Percentiles rank a stretch among this genome's conserved stretches.
These are phyloP conservation scores for Ctena decussata DNA, from an alignment of 2,888 invertebrate genomes.

Conservation along the genomic window DNA sequence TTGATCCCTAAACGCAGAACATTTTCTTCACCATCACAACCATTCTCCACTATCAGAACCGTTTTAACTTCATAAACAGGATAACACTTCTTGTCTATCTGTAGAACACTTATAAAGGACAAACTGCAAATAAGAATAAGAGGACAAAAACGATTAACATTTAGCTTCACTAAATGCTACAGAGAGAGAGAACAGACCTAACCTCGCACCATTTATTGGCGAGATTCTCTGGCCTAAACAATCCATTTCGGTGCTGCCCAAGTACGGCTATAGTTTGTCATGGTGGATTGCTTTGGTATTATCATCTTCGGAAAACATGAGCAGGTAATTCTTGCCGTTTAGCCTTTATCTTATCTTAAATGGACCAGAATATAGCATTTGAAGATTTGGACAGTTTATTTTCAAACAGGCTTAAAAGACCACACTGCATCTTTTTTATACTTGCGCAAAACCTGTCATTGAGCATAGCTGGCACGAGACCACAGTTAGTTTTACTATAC, in stretches of 20 bases:
- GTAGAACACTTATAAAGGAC: too few species aligned
- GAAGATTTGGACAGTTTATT: background rate
- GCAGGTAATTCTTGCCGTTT: background rate
- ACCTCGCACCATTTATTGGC: too few species aligned
- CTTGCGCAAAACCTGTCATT: background rate
- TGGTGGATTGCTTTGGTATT: background rate
- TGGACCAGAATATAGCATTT: constrained; percentile 4
- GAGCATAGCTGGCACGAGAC: too few species aligned
- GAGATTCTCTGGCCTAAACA: background rate
- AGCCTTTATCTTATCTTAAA: background rate
- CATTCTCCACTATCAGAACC: constrained; percentile 10
- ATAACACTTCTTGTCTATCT: too few species aligned
- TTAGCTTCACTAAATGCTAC: too few species aligned
- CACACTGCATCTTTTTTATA: background rate
- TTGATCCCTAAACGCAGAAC: too few species aligned
- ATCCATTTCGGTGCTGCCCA: background rate
- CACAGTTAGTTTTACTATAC: too few species aligned
- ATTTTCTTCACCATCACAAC: too few species aligned
- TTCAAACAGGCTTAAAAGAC: background rate
- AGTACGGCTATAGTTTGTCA: constrained; percentile 8
- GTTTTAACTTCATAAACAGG: background rate
- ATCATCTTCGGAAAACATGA: background rate
- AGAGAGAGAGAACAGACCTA: too few species aligned
- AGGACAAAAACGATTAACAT: too few species aligned
- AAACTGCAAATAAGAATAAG: too few species aligned